Evolutionary conservation across 2,113 vertebrate species (phyloP).

Genomic region (Ochotona curzoniae): DNA sequence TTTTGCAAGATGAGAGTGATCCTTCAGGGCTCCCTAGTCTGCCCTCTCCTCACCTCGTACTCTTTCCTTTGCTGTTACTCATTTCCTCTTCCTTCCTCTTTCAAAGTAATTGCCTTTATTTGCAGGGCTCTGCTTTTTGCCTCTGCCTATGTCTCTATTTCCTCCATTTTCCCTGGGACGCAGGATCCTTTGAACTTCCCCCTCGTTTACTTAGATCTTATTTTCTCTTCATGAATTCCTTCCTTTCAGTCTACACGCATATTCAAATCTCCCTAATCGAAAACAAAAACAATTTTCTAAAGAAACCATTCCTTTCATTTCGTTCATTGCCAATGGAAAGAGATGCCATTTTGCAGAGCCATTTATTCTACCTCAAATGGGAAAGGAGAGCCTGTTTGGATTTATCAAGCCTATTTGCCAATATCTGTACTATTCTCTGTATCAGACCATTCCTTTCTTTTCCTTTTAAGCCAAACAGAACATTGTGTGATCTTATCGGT

Average conservation of each 20-base stretch:
- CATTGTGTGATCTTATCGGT: background rate
- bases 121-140: background rate
- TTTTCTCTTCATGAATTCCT: conserved; percentile 41
- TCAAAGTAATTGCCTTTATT: background rate
- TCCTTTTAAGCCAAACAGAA: conserved; percentile 9
- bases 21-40: background rate
- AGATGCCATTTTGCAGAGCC: background rate
- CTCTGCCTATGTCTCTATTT: background rate
- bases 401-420: conserved; percentile 10
- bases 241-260: conserved; percentile 12
- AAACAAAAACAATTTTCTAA: conserved; percentile 11
- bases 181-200: background rate
- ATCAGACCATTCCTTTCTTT: conserved; percentile 34
- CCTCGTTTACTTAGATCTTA: background rate
- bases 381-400: conserved; percentile 33
- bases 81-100: background rate
- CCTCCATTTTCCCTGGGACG: background rate
- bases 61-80: background rate
- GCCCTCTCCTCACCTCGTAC: background rate
- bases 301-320: conserved; percentile 19
- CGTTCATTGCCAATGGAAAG: conserved; percentile 25
- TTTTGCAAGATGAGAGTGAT: background rate
- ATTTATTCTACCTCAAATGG: conserved; percentile 30
- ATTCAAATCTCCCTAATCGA: conserved; percentile 21
- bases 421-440: background rate